Conservation (phyloP, 2,888 invertebrate genomes). For the Drosophila meridionalis region DNA sequence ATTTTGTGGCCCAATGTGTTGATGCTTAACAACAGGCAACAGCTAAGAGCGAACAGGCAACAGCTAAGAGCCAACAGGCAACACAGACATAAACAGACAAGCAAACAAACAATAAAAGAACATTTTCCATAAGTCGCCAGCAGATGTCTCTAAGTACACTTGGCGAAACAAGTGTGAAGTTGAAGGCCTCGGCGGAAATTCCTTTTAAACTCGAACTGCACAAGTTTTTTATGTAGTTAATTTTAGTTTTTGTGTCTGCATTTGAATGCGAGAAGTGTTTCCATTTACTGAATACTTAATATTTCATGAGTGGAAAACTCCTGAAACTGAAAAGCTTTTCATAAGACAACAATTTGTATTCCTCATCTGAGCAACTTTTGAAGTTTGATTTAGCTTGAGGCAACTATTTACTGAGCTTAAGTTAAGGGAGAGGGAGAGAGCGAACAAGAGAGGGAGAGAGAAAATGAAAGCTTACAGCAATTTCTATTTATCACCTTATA, state of each 20-base stretch:
- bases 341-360: no score
- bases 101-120: conserved; percentile 9
- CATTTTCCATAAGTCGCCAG: not conserved
- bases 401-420: no score
- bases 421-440: no score
- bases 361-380: no score
- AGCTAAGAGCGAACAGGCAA: not conserved
- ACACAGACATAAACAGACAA: conserved; percentile 1
- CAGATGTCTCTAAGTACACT: conserved; percentile 7
- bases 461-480: no score
- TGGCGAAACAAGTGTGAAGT: not conserved
- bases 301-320: not conserved
- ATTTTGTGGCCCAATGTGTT: conserved; percentile 6
- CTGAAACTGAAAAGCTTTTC: not conserved
- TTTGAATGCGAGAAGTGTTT: not conserved
- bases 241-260: not conserved
- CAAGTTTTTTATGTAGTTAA: not conserved
- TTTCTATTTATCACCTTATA: no score
- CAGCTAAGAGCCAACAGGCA: not conserved
- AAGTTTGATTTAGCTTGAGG: no score
- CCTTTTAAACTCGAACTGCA: not conserved
- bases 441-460: no score
- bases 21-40: not conserved
- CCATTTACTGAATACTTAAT: not conserved
- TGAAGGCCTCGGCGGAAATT: not conserved